phyloP scores from a whole-genome alignment of 2,888 invertebrate species.

The Ennomos quercinarius region DNA sequence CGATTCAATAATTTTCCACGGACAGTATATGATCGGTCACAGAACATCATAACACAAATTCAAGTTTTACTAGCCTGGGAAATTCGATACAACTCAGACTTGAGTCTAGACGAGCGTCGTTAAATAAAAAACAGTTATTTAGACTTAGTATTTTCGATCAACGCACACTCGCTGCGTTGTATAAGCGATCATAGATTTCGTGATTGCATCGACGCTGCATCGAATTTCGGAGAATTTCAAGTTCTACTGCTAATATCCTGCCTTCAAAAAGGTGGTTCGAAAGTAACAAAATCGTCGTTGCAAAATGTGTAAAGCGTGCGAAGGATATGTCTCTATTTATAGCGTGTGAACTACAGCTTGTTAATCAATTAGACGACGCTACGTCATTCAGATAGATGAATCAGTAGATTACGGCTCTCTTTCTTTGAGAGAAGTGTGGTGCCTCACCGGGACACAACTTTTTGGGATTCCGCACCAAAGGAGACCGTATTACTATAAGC shows the following conservation, averaged over 20 bases:
- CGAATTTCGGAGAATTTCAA: not conserved
- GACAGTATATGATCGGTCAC: constrained; percentile 17
- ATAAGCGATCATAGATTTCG: not conserved
- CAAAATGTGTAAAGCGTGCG: not conserved
- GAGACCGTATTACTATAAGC: too few species aligned
- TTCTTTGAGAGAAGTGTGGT: not conserved
- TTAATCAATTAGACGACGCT: constrained; percentile 46
- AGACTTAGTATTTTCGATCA: not conserved
- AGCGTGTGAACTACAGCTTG: constrained; percentile 57
- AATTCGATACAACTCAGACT: constrained; percentile 40
- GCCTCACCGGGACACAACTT: not conserved
- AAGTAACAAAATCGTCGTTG: too few species aligned
- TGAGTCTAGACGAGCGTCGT: constrained; percentile 53
- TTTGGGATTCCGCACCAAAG: too few species aligned
- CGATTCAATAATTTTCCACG: constrained; percentile 21
- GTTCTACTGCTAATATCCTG: too few species aligned
- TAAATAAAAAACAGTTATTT: constrained; percentile 42
- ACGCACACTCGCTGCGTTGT: constrained; percentile 4
- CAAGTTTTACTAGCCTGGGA: constrained; percentile 43
- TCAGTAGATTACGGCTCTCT: too few species aligned
- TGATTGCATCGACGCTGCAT: not conserved
- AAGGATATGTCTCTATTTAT: constrained; percentile 49
- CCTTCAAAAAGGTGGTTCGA: too few species aligned
- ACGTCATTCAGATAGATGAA: constrained; percentile 1
- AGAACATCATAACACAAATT: constrained; percentile 34